phyloP scores from a whole-genome alignment of 1,140 invertebrate species.

The Callitettix versicolor region DNA sequence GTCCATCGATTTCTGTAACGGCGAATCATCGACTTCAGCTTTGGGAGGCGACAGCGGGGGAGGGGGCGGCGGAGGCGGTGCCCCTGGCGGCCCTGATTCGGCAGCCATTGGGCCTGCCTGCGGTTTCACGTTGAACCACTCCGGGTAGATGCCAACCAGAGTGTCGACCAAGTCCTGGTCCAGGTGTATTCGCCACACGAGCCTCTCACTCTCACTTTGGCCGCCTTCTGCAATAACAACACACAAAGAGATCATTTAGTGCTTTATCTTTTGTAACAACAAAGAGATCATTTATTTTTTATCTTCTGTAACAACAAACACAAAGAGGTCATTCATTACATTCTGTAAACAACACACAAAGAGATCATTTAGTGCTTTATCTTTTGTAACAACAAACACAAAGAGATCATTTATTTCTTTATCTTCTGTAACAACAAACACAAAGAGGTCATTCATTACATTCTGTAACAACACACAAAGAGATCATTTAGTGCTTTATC shows the following conservation, averaged over 20 bases:
- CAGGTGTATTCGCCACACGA: slow-evolving; percentile 80
- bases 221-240: slow-evolving; percentile 55
- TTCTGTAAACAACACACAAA: too few species aligned
- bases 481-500: too few species aligned
- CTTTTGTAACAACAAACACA: too few species aligned
- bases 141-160: slow-evolving; percentile 77
- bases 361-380: too few species aligned
- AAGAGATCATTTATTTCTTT: too few species aligned
- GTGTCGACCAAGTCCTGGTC: slow-evolving; percentile 83
- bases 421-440: too few species aligned
- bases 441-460: too few species aligned
- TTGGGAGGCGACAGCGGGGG: slow-evolving; percentile 45
- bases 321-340: too few species aligned
- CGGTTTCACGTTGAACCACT: slow-evolving; percentile 57
- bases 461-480: too few species aligned
- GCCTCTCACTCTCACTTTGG: slow-evolving; percentile 45
- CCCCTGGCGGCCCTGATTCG: slow-evolving; percentile 6
- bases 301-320: too few species aligned
- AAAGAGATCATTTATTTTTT: too few species aligned
- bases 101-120: slow-evolving; percentile 4
- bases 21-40: slow-evolving; percentile 85
- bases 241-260: not conserved
- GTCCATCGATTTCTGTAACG: slow-evolving; percentile 83
- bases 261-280: too few species aligned
- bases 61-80: slow-evolving; percentile 17